These are phyloP conservation scores for Metallyticus violacea DNA, from an alignment of 2,888 invertebrate genomes.

Conservation along the genomic window DNA sequence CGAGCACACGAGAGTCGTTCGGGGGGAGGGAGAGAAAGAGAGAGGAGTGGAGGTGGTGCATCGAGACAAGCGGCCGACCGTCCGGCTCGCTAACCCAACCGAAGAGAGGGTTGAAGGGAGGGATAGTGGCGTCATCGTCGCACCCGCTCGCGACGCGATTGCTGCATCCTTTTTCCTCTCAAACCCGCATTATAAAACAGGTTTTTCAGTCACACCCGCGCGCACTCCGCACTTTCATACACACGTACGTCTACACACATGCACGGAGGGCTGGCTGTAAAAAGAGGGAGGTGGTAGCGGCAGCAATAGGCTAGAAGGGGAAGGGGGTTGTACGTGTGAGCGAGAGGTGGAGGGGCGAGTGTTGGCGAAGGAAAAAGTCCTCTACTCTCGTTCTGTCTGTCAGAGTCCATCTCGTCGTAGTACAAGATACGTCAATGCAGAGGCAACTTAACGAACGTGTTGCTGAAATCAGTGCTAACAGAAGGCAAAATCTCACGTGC, in stretches of 20 bases:
- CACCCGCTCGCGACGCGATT: background rate
- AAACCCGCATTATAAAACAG: slow-evolving; percentile 33
- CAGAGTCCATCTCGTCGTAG: background rate
- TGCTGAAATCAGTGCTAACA: background rate
- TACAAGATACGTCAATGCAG: background rate
- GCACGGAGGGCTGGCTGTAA: slow-evolving; percentile 1
- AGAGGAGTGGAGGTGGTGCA: slow-evolving; percentile 29
- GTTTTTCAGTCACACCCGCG: slow-evolving; percentile 33
- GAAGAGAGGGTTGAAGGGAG: background rate
- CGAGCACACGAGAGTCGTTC: slow-evolving; percentile 14
- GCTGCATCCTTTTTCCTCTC: slow-evolving; percentile 16
- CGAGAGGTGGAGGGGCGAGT: background rate
- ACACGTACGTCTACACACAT: background rate
- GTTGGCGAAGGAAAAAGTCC: slow-evolving; percentile 31
- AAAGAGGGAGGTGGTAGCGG: slow-evolving; percentile 24
- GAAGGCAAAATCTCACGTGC: background rate
- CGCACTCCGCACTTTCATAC: background rate
- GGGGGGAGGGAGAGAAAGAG: slow-evolving; percentile 33
- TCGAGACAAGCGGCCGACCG: slow-evolving; percentile 16
- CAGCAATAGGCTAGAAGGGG: slow-evolving; percentile 21
- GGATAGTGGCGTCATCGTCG: background rate
- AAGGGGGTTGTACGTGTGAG: no score
- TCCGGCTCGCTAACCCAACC: background rate
- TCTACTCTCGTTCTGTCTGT: background rate
- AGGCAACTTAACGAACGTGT: background rate